Base-by-base conservation (phyloP, 2,113 vertebrate genomes). In the Takifugu flavidus region DNA sequence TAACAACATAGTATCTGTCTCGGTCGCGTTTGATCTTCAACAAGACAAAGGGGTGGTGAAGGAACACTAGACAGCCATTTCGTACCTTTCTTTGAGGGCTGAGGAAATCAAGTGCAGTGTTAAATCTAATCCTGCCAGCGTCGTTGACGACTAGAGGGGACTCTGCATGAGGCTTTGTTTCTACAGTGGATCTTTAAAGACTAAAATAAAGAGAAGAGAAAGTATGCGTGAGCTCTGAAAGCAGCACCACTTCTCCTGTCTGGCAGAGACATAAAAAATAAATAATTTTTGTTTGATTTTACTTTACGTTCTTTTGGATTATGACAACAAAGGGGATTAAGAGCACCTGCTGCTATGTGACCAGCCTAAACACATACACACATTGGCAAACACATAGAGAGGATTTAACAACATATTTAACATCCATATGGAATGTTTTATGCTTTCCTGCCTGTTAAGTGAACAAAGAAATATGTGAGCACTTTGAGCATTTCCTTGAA, bases 141-240 rank as follows among this genome's bases (percentile, higher is more conserved):
- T 70, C 51, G 67, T 70, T 74, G 85, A 79, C 39, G 63, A 65
- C 77, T 82, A 72, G 79, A 84, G 74, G 77, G 66, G 72, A 72
- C 79, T 84, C 65, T 71, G 56, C 67, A 76, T 81, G 75, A 84
- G 78, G 81, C 79, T 86, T 86, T 80, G 78, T 79, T 79, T 78
- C 73, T 76, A 77, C 68, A 47, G 56, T 49, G 62, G 77, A 75
- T 72, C 49, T 65, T 66, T 75, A 68, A 82, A 78, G 72, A 70
- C 62, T 65, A 53, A 75, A 55, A 52, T 34, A 47, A 53, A 53
- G 52, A 53, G 27, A 53, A 51, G 67, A 72, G 50, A 74, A 69
- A 78, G 62, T 69, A 20, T 66, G 56, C 45, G 6, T n/a, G 67
- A 78, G 67, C 59, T 72, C 53, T 55, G 49, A 79, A 65, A 56